phyloP scores from a whole-genome alignment of 1,140 invertebrate species.

The Oreohelix idahoensis region DNA sequence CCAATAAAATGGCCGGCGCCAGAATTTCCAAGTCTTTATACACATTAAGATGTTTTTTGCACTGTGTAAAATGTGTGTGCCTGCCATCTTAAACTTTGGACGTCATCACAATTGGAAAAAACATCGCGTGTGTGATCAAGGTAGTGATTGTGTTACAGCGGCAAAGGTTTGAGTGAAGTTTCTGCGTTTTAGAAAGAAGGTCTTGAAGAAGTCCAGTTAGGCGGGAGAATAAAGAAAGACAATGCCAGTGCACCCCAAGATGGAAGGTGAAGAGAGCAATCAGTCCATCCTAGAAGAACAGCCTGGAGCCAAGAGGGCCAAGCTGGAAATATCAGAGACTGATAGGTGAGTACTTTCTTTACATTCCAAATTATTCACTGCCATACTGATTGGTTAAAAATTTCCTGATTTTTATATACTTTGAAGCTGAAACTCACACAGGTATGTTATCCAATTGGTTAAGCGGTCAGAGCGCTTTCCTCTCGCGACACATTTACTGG shows the following conservation, averaged over 20 bases:
- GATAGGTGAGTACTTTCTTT: conserved; percentile 31
- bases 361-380: too few species aligned
- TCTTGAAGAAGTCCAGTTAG: neutral
- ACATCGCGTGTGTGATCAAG: neutral
- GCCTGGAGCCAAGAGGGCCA: conserved; percentile 12
- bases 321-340: conserved; percentile 6
- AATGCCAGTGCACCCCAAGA: neutral
- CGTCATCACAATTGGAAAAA: neutral
- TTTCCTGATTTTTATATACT: too few species aligned
- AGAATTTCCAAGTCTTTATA: conserved; percentile 20
- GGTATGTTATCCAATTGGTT: too few species aligned
- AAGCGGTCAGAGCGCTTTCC: too few species aligned
- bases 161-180: too few species aligned
- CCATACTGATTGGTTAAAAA: too few species aligned
- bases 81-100: neutral
- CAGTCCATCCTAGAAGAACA: conserved; percentile 3
- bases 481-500: too few species aligned
- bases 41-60: conserved; percentile 25
- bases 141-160: too few species aligned
- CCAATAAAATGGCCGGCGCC: neutral
- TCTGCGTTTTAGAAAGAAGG: neutral
- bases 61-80: conserved; percentile 26
- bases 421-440: too few species aligned
- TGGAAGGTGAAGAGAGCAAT: conserved; percentile 20
- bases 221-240: neutral